Conservation (phyloP, 2,113 vertebrate species). For the Misgurnus anguillicaudatus region DNA sequence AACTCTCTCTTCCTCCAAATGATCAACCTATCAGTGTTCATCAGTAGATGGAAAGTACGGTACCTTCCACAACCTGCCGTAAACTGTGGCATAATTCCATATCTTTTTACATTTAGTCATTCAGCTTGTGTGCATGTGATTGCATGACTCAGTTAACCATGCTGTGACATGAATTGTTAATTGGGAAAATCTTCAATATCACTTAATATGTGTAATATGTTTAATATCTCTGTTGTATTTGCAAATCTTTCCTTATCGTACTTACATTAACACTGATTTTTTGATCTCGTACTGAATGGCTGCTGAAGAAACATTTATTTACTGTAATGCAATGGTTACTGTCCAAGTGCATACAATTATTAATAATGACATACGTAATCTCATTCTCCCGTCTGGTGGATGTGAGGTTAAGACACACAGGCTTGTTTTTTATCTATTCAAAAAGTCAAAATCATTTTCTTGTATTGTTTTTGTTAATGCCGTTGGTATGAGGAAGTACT, state of each 20-base stretch:
- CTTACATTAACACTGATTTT: no score
- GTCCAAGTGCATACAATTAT: no score
- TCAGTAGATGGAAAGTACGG: conserved; percentile 71
- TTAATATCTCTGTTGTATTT: background rate
- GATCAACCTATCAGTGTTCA: conserved; percentile 44
- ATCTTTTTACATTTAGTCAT: conserved; percentile 40
- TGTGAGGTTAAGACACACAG: no score
- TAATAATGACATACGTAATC: no score
- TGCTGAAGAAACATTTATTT: no score
- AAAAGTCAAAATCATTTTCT: background rate
- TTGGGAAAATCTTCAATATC: background rate
- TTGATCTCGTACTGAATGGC: no score
- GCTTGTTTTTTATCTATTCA: no score
- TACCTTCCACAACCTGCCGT: conserved; percentile 66
- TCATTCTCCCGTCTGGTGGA: no score
- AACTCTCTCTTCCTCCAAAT: conserved; percentile 40
- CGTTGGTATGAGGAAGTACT: background rate
- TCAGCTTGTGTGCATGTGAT: conserved; percentile 37
- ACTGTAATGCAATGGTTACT: no score
- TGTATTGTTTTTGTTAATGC: background rate
- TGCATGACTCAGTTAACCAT: conserved; percentile 21
- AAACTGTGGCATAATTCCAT: conserved; percentile 70
- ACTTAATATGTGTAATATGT: background rate
- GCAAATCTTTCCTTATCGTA: no score
- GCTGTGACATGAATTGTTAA: background rate